Base-by-base conservation (phyloP, 2,888 invertebrate genomes). In the Leptothorax acervorum region DNA sequence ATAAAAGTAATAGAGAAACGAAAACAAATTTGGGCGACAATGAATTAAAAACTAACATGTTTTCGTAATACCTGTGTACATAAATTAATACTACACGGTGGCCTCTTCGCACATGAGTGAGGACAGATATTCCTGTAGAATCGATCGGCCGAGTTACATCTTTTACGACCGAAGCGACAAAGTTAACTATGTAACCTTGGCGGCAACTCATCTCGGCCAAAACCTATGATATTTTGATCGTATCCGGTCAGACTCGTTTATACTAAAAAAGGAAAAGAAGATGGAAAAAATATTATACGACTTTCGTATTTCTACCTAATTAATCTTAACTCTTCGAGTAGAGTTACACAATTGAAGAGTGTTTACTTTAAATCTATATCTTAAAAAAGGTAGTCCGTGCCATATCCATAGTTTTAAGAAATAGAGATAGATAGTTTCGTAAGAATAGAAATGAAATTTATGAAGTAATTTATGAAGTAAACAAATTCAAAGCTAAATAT, bases 171-270 rank as follows among this genome's bases (percentile, higher is more conserved):
- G 15, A 15, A 48, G 12, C 8, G 9, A 53, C 42, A 42, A 65
- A 39, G 23, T 39, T 35, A 31, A 57, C 39, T 45, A n/a, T 35
- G 23, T 31, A 84, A 76, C 88, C 87, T 88, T 88, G 88, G 6
- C 3, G 31, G 5, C 8, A 23, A 23, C 75, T 74, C 65, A 55
- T 55, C 31, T 75, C n/a, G n/a, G 11, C 2, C 31, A 15, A 71
- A 65, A 81, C 48, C 31, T 18, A 51, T 51, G 71, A 48, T 48
- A 73, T 84, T 81, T 78, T 74, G 12, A 42, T 23, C 35, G 23
- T 15, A 42, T 55, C 66, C 62, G 23, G 76, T 42, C 45, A 78
- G 23, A 42, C 74, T 55, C 15, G 62, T 55, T 31, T 11, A 31
- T 11, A 31, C 48, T 53, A 45, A 74, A 82, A 81, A 42, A 31